Conservation (phyloP, 2,888 invertebrate species). For the Siphlonurus alternatus region DNA sequence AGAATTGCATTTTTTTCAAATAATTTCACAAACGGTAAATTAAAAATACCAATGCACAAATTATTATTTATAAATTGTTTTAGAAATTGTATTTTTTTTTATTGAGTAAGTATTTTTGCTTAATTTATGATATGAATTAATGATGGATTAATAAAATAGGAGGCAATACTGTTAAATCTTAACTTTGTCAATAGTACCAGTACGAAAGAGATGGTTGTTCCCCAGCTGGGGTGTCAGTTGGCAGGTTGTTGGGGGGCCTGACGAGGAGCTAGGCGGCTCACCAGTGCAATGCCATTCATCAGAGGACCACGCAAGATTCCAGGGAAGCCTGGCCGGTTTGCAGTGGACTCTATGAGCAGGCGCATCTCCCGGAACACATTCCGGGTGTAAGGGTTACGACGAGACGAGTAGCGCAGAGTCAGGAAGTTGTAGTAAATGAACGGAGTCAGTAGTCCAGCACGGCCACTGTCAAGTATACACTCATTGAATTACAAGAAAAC, state of each 20-base stretch:
- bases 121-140: too few species aligned
- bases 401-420: constrained; percentile 76
- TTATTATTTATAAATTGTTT: too few species aligned
- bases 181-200: too few species aligned
- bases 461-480: constrained; percentile 48
- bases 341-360: constrained; percentile 46
- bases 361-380: constrained; percentile 83
- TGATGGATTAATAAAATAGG: too few species aligned
- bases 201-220: too few species aligned
- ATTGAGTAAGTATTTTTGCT: too few species aligned
- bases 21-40: too few species aligned
- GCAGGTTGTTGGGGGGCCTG: constrained; percentile 15
- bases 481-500: neutral
- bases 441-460: constrained; percentile 77
- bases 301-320: constrained; percentile 40
- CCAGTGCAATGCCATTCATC: constrained; percentile 43
- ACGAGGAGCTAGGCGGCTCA: constrained; percentile 62
- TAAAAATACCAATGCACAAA: too few species aligned
- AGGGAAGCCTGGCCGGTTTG: constrained; percentile 53
- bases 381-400: constrained; percentile 90
- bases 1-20: too few species aligned
- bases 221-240: neutral
- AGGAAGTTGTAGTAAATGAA: constrained; percentile 96
- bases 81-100: too few species aligned
- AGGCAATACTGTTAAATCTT: too few species aligned